Base-by-base conservation (phyloP, 2,113 vertebrate genomes). In the Megalops atlanticus region DNA sequence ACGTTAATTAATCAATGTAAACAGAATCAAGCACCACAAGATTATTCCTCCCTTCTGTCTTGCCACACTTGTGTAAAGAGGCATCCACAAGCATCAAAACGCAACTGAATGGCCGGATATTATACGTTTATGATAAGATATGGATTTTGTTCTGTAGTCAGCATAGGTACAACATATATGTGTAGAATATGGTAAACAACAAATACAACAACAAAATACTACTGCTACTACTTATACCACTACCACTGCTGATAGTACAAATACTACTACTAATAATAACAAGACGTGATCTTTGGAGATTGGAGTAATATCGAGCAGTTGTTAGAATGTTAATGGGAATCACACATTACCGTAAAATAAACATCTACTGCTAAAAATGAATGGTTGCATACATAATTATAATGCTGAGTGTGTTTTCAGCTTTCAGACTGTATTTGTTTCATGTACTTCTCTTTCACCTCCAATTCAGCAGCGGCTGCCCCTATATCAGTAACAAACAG, bases 401-500 rank as follows among this genome's bases (percentile, higher is more conserved):
- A 8, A 52, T 18, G 47, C 38, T 24, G 12, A 39, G 15, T 74
- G 77, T 81, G 68, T 77, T 81, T 68, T 45, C 24, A 77, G 58
- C 77, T 77, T 83, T 47, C 68, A 18, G 36, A 64, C 76, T 88
- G 83, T 84, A 85, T 79, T 75, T 83, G 84, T 81, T 86, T 82
- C 85, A 80, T 87, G 86, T 84, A 76, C 86, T 85, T 43, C 16
- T 81, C 69, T 47, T 78, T 78, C 58, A 45, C 83, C 84, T 88
- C 89, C 86, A 84, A 89, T 92, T 90, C 90, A 89, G 85, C 89
- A 84, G 91, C 92, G 91, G 91, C 93, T 92, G 92, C 86, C 88
- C 90, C 94, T 94, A 93, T 96, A 96, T 96, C 95, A 95, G 93
- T 95, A 95, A 94, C 94, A 96, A 94, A 95, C 91, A 94, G 92